phyloP scores from a whole-genome alignment of 1,140 invertebrate species.

The Tetramorium simillimum region DNA sequence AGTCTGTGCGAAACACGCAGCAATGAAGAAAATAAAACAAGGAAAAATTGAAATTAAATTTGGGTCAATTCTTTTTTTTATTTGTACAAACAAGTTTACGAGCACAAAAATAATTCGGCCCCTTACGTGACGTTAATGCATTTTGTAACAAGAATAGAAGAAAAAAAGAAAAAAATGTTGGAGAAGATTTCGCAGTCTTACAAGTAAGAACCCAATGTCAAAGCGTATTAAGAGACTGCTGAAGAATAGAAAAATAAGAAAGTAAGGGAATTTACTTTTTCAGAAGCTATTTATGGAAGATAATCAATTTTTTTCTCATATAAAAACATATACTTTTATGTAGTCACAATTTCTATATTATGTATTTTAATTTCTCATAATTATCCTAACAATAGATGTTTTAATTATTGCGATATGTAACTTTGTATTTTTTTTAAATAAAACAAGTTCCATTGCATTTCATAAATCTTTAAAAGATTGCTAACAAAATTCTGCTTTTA shows the following conservation, averaged over 20 bases:
- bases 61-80: not conserved
- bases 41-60: slow-evolving; percentile 18
- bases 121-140: not conserved
- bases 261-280: not conserved
- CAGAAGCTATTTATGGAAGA: not conserved
- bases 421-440: slow-evolving; percentile 14
- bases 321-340: not conserved
- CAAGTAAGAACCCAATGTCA: not conserved
- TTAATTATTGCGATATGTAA: not conserved
- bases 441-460: not conserved
- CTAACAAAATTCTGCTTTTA: not conserved
- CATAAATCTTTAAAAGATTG: not conserved
- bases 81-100: not conserved
- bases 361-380: not conserved
- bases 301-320: not conserved
- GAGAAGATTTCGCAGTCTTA: not conserved
- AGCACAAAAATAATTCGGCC: not conserved
- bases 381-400: not conserved
- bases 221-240: not conserved
- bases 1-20: not conserved
- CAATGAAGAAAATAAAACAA: not conserved
- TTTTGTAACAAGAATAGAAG: not conserved
- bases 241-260: not conserved
- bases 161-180: not conserved
- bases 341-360: not conserved